phyloP scores from a whole-genome alignment of 2,888 invertebrate species.

The Xylophagus ater region DNA sequence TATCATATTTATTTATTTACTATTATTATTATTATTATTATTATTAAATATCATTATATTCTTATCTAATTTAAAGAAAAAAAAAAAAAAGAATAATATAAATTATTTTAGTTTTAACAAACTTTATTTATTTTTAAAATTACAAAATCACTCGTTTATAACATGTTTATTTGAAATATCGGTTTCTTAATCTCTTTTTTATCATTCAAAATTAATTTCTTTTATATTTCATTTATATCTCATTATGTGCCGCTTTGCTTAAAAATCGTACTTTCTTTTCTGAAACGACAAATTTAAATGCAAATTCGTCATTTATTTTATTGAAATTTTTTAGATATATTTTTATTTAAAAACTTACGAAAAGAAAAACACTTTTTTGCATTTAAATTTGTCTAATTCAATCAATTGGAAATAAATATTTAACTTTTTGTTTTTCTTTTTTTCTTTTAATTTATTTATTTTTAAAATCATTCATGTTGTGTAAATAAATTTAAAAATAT shows the following conservation, averaged over 20 bases:
- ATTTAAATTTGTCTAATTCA: too few species aligned
- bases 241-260: slow-evolving; percentile 10
- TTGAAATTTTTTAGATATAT: neutral
- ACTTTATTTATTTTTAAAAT: slow-evolving; percentile 3
- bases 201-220: slow-evolving; percentile 18
- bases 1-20: slow-evolving; percentile 1
- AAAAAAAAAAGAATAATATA: neutral
- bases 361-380: too few species aligned
- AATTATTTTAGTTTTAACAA: neutral
- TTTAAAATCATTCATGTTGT: too few species aligned
- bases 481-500: too few species aligned
- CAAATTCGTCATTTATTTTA: too few species aligned
- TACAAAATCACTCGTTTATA: slow-evolving; percentile 1
- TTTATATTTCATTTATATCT: slow-evolving; percentile 18
- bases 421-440: too few species aligned
- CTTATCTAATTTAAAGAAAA: neutral
- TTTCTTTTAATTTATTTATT: too few species aligned
- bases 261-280: slow-evolving; percentile 3
- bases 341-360: too few species aligned
- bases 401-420: too few species aligned
- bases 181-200: slow-evolving; percentile 12
- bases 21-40: neutral
- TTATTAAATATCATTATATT: neutral
- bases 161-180: slow-evolving; percentile 5
- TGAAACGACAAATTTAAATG: too few species aligned